Evolutionary conservation across 2,113 vertebrate species (phyloP).

Genomic region (Laticauda laticaudata): DNA sequence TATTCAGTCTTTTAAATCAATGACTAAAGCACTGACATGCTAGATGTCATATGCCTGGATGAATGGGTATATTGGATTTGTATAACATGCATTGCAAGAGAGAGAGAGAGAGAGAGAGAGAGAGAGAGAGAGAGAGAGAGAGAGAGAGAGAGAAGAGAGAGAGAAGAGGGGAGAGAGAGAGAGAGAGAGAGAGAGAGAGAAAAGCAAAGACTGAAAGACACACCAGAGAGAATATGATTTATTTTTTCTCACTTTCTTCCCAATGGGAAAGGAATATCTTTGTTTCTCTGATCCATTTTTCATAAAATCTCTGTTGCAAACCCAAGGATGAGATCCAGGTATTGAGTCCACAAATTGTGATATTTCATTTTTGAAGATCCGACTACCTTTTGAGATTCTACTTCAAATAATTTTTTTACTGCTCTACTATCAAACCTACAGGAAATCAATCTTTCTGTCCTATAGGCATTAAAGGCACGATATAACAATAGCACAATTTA

Average conservation of each 20-base stretch:
- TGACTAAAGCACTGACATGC: no score
- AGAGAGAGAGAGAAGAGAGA: fast-evolving
- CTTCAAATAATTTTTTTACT: neutral
- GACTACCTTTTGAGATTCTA: neutral
- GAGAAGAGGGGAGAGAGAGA: fast-evolving
- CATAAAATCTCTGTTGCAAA: neutral
- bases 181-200: fast-evolving
- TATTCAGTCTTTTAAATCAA: no score
- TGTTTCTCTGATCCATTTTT: neutral
- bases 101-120: fast-evolving
- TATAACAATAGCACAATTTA: neutral
- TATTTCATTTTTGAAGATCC: neutral
- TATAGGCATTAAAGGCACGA: neutral
- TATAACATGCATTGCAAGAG: no score
- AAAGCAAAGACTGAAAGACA: no score
- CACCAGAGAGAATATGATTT: neutral
- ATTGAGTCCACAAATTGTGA: neutral
- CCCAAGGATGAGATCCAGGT: neutral
- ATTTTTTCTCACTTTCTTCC: neutral
- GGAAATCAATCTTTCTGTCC: neutral
- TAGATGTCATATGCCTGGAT: no score
- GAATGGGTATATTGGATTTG: no score
- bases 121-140: no score
- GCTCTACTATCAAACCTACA: neutral
- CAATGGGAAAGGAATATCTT: neutral